Evolutionary conservation across 2,113 vertebrate species (phyloP), one percentile per base, ranked within the genome.

Genomic region (Pelecanus crispus): DNA sequence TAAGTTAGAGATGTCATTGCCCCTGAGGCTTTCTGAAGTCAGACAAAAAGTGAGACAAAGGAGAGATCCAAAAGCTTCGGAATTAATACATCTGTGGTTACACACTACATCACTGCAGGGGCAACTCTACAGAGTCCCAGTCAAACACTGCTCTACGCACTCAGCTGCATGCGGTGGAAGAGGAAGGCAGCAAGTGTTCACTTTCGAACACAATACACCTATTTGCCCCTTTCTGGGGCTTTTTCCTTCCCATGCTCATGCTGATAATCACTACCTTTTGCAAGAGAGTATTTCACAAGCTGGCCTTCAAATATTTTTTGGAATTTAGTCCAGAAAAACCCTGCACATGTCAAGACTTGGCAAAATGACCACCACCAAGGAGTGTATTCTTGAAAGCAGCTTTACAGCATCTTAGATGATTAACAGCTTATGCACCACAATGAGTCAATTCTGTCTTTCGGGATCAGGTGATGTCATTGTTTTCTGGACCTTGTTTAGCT

Each of bases 131-230:
- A n/a, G 47, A 20, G 20, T 25, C 28, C 29, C 71, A 10, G 31
- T 6, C 53, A 31, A 58, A n/a, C 0, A 3, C 34, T n/a, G n/a
- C 53, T 75, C 38, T 66, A 13, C 42, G 9, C 16, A 8, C 45
- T 24, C 52, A 18, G 26, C 22, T 14, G 24, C 1, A 0, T 10
- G 0, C 0, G 11, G 44, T 19, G 29, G 29, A 9, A 9, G 53
- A 52, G 29, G 74, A 47, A n/a, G 71, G 71, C 74, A 59, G n/a
- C 0, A 15, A 66, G 10, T 26, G 29, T 38, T 55, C 38, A 10
- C 58, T 18, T 2, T 4, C 36, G 71, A 78, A 61, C 34, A 68
- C n/a, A 6, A 22, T 11, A 15, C 42, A 22, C 1, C 0, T 10
- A 49, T 56, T 13, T 49, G 45, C 50, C 56, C 61, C 29, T 53